Evolutionary conservation across 1,140 invertebrate species (phyloP).

Genomic region (Drosophila prosaltans): DNA sequence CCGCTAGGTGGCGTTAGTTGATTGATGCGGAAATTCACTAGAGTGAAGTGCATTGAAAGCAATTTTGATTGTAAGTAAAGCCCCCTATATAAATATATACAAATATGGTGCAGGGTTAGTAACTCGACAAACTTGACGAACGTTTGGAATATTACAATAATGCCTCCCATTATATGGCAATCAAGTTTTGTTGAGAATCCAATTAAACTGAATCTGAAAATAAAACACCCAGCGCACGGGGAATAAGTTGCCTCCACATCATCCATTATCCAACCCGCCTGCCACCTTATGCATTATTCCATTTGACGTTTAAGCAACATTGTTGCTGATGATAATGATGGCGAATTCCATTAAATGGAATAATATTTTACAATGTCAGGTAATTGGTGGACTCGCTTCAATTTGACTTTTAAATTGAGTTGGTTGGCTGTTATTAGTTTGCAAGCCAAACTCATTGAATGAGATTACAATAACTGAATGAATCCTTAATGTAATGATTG

Average conservation of each 20-base stretch:
- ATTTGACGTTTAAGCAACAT: background rate
- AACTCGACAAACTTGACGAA: background rate
- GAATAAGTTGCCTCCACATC: constrained; percentile 2
- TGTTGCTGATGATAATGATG: background rate
- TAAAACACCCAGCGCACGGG: background rate
- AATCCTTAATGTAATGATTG: background rate
- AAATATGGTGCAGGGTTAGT: no score
- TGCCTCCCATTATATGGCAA: constrained; percentile 21
- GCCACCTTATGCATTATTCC: background rate
- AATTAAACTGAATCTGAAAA: constrained; percentile 11
- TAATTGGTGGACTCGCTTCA: background rate
- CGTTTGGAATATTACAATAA: constrained; percentile 11
- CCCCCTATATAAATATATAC: background rate
- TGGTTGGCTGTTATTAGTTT: background rate
- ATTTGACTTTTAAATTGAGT: background rate
- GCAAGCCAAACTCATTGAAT: background rate
- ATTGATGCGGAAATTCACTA: no score
- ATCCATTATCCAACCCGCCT: background rate
- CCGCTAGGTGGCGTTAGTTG: no score
- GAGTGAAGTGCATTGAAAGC: no score
- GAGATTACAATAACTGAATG: background rate
- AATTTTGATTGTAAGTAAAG: background rate
- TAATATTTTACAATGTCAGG: background rate
- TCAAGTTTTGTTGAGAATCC: constrained; percentile 17
- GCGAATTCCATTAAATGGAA: background rate